Evolutionary conservation across 2,888 invertebrate species (phyloP).

Genomic region (Leptinotarsa rubiginosa): DNA sequence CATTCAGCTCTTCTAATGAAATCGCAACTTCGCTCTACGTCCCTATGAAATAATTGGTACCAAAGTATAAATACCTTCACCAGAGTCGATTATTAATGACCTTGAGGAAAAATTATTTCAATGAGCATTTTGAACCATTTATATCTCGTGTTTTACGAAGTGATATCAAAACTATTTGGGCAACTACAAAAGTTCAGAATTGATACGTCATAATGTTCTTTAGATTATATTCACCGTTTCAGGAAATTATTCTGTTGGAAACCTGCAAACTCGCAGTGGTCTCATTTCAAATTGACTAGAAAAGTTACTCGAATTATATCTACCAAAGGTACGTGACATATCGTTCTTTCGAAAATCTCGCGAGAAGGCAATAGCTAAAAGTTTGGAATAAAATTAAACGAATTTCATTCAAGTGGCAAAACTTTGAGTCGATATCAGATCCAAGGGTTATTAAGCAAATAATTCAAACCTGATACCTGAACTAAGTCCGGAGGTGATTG

Average conservation of each 20-base stretch:
- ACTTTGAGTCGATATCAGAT: constrained; percentile 46
- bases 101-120: too few species aligned
- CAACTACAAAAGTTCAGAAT: neutral
- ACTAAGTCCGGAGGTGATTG: constrained; percentile 37
- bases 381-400: constrained; percentile 48
- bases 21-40: too few species aligned
- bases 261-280: neutral
- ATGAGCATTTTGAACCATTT: too few species aligned
- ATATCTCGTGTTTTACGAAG: too few species aligned
- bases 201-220: neutral
- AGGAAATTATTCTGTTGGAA: neutral
- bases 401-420: constrained; percentile 28
- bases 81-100: too few species aligned
- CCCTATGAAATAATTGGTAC: too few species aligned
- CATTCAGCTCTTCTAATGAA: too few species aligned
- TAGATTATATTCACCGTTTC: neutral
- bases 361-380: constrained; percentile 43
- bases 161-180: too few species aligned
- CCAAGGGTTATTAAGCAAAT: constrained; percentile 53
- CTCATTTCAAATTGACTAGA: constrained; percentile 13
- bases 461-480: constrained; percentile 50
- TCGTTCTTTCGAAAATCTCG: constrained; percentile 33
- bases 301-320: constrained; percentile 1
- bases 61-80: too few species aligned
- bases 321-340: constrained; percentile 11